Conservation (phyloP, 2,888 invertebrate genomes). For the Macrostomum cliftonense region DNA sequence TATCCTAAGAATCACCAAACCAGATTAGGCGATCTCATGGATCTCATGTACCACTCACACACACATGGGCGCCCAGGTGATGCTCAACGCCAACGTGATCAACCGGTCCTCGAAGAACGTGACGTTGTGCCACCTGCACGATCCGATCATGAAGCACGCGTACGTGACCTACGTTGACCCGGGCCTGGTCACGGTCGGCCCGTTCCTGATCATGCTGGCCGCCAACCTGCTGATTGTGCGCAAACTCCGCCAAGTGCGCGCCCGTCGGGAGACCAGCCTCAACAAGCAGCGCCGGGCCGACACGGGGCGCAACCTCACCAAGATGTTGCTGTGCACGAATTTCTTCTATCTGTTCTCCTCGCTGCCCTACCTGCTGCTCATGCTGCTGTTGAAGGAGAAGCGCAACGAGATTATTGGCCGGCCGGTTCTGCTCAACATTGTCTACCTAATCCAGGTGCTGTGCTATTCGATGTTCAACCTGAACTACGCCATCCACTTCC, state of each 20-base stretch:
- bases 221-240: conserved; percentile 8
- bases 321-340: conserved; percentile 8
- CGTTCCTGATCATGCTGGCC: conserved; percentile 8
- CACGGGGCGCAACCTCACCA: background rate
- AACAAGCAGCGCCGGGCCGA: conserved; percentile 2
- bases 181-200: conserved; percentile 1
- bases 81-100: no score
- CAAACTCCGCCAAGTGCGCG: conserved; percentile 6
- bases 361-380: background rate
- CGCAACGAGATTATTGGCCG: background rate
- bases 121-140: no score
- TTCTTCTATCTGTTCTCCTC: conserved; percentile 8
- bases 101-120: no score
- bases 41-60: no score
- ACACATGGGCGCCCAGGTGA: no score
- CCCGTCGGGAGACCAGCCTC: conserved; percentile 4
- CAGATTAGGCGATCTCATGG: no score
- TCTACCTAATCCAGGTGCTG: background rate
- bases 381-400: background rate
- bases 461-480: conserved; percentile 7
- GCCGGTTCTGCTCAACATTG: background rate
- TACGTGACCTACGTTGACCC: conserved; percentile 8
- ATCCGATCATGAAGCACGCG: no score
- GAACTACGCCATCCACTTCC: conserved; percentile 8
- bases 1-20: no score